Percentiles rank a stretch among this genome's conserved stretches.
These are phyloP conservation scores for Margaritifera margaritifera DNA, from an alignment of 2,888 invertebrate genomes.

Conservation along the genomic window DNA sequence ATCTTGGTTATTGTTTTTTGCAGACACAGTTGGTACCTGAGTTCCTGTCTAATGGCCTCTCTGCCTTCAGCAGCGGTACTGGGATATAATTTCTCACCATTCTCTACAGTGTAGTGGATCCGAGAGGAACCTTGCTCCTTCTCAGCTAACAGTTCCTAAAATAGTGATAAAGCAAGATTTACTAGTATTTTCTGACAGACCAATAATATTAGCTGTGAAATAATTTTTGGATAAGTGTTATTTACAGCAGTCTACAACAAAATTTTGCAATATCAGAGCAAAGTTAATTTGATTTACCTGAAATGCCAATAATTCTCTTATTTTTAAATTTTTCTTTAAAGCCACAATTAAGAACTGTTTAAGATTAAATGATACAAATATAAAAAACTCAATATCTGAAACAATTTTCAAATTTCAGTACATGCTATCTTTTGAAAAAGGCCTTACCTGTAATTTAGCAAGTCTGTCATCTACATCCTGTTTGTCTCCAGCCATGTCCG, in stretches of 20 bases:
- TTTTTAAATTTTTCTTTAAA: too few relatives aligned
- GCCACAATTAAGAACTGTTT: too few relatives aligned
- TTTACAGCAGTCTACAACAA: too few relatives aligned
- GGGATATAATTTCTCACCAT: constrained; percentile 90
- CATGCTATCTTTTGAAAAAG: neutral
- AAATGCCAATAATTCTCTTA: too few relatives aligned
- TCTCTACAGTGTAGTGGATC: constrained; percentile 87
- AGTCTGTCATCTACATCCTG: constrained; percentile 78
- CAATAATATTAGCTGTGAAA: too few relatives aligned
- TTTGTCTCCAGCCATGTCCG: constrained; percentile 83
- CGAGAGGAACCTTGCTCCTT: constrained; percentile 84
- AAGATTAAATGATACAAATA: too few relatives aligned
- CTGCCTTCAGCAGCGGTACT: constrained; percentile 90
- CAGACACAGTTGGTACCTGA: constrained; percentile 69
- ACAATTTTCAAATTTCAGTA: too few relatives aligned
- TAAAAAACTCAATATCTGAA: too few relatives aligned
- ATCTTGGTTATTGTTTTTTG: neutral
- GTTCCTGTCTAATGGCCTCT: constrained; percentile 86
- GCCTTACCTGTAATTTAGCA: constrained; percentile 62
- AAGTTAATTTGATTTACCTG: too few relatives aligned
- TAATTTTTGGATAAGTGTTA: too few relatives aligned
- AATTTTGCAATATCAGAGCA: too few relatives aligned
- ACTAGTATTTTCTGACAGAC: neutral
- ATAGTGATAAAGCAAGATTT: neutral
- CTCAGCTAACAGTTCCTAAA: constrained; percentile 85